Base-by-base conservation (phyloP, 2,888 invertebrate genomes). In the Euphydryas editha region DNA sequence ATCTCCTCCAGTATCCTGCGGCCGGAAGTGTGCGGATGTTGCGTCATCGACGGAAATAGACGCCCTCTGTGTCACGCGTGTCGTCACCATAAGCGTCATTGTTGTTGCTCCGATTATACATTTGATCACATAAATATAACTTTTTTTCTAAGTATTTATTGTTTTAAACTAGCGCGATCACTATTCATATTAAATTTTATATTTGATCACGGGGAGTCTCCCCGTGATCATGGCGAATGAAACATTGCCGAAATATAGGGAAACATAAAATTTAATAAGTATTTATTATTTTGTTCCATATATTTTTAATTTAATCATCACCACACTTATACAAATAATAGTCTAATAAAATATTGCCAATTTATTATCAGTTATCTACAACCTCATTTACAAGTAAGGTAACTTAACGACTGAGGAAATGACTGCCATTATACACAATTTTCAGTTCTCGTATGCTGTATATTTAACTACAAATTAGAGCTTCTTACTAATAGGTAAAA, bases 41-140 rank as follows among this genome's bases (percentile, higher is more conserved):
- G 85, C 90, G 90, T 92, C 91, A 92, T 72, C 84, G 81, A 79
- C 90, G 91, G 92, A 92, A 90, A 90, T 88, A 87, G 82, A 83
- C 88, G 88, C 88, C 87, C 88, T 89, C 88, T 91, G 88, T 90
- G 90, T 90, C 90, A 90, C 81, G 82, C 76, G 75, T 77, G 76
- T 79, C 72, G 72, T 74, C 74, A 71, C 59, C 72, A 65, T 17
- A 67, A 62, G 64, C 72, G 73, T 71, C 72, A 69, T 59, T 62
- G 64, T 59, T 39, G 21, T 21, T 59, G 54, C 59, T 42, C 49
- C 37, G 37, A 21, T 62, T 49, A 8, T 55, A 46, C 13, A 18
- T 36, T 60, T 17, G 11, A 57, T 47, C 47, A 47, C 42, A 51
- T 47, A 13, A 15, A 24, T 24, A 51, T 17, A 17, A 21, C 11